Evolutionary conservation across 1,140 invertebrate species (phyloP).

Genomic region (Drosophila tristis): DNA sequence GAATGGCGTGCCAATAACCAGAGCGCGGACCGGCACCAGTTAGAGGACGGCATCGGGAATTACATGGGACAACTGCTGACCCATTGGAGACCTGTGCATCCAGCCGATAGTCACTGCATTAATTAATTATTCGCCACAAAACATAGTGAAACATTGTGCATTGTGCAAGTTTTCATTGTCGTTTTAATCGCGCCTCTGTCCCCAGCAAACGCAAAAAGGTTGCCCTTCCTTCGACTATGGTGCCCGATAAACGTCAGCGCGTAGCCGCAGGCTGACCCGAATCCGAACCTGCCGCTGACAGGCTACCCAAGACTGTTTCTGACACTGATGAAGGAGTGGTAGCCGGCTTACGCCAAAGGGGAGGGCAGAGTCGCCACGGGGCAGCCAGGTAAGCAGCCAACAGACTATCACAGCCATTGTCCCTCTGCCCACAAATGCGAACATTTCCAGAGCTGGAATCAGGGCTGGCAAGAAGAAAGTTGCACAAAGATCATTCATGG

Average conservation of each 20-base stretch:
- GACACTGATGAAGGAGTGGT: constrained; percentile 61
- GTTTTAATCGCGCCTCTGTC: constrained; percentile 45
- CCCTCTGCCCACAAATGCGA: constrained; percentile 1
- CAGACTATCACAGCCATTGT: constrained; percentile 35
- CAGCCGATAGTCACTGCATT: constrained; percentile 19
- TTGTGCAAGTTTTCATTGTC: constrained; percentile 31
- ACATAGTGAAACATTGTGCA: constrained; percentile 30
- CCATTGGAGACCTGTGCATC: constrained; percentile 8
- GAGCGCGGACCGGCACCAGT: constrained; percentile 22
- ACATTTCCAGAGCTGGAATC: too few relatives aligned
- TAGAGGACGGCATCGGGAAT: constrained; percentile 7
- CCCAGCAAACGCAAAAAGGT: constrained; percentile 36
- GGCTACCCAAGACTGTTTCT: constrained; percentile 47
- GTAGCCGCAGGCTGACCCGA: constrained; percentile 19
- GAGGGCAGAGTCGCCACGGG: constrained; percentile 21
- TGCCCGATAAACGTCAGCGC: constrained; percentile 60
- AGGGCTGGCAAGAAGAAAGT: too few relatives aligned
- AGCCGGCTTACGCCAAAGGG: neutral
- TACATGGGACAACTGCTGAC: neutral
- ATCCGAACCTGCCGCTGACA: constrained; percentile 42
- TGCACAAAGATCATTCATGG: too few relatives aligned
- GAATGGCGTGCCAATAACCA: constrained; percentile 24
- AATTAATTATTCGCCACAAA: constrained; percentile 39
- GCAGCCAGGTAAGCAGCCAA: constrained; percentile 14
- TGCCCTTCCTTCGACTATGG: constrained; percentile 12